phyloP scores from a whole-genome alignment of 2,797 vertebrate species.

The Sciaenops ocellatus region DNA sequence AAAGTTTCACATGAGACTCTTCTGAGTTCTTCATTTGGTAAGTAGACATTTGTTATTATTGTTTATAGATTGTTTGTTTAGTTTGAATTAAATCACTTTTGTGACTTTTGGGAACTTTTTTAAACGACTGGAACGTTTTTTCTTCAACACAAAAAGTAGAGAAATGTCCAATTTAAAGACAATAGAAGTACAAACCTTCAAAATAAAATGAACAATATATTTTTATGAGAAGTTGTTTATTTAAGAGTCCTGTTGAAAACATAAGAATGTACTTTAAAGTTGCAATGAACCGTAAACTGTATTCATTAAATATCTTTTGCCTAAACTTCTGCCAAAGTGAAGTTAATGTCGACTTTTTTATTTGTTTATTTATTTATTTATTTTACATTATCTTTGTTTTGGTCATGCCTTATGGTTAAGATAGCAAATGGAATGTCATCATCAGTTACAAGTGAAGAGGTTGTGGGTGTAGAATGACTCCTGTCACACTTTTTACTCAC shows the following conservation, averaged over 20 bases:
- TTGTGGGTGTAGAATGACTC: background rate
- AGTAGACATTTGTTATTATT: conserved; percentile 41
- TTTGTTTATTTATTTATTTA: no score
- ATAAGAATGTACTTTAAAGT: background rate
- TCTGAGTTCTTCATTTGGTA: conserved; percentile 46
- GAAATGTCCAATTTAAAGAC: background rate
- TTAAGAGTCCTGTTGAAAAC: background rate
- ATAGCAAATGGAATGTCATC: background rate
- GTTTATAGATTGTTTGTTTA: background rate
- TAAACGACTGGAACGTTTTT: background rate
- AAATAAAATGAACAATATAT: background rate
- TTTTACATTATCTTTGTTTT: background rate
- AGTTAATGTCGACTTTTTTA: background rate
- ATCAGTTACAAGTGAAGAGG: background rate
- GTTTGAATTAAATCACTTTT: background rate
- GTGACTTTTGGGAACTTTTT: conserved; percentile 24
- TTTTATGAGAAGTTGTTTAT: background rate
- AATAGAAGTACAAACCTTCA: background rate
- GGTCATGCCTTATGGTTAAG: background rate
- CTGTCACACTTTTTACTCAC: background rate
- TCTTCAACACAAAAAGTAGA: background rate
- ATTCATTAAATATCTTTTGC: background rate
- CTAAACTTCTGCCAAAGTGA: background rate
- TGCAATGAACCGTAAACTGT: background rate
- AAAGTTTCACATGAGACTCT: conserved; percentile 29